Evolutionary conservation across 2,888 invertebrate genomes (phyloP).

Genomic region (Lypha dubia): DNA sequence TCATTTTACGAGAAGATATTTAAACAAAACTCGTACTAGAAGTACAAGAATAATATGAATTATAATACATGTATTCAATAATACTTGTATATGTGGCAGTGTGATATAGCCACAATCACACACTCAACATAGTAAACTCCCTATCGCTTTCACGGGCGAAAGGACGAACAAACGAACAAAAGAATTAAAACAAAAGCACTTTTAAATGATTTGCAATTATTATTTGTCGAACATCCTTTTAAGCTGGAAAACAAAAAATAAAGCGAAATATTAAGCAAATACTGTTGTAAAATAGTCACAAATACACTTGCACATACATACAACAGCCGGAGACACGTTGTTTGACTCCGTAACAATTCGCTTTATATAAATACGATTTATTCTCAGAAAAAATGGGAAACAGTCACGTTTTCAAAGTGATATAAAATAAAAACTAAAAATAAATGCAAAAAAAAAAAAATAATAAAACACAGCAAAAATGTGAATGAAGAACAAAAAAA

Average conservation of each 20-base stretch:
- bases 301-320: background rate
- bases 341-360: slow-evolving; percentile 44
- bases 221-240: slow-evolving; percentile 64
- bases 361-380: slow-evolving; percentile 59
- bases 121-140: background rate
- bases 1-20: slow-evolving; percentile 19
- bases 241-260: slow-evolving; percentile 2
- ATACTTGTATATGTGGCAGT: background rate
- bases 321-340: slow-evolving; percentile 20
- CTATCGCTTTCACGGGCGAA: background rate
- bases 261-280: background rate
- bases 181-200: slow-evolving; percentile 47
- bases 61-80: background rate
- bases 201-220: slow-evolving; percentile 66
- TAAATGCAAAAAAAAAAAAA: slow-evolving; percentile 8
- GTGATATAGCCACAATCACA: background rate
- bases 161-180: too few species aligned
- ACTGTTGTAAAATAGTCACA: background rate
- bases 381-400: slow-evolving; percentile 55
- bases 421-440: slow-evolving; percentile 51
- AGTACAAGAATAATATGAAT: too few species aligned
- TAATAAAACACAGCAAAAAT: slow-evolving; percentile 10
- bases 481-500: slow-evolving; percentile 12
- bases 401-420: slow-evolving; percentile 67
- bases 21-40: slow-evolving; percentile 11